These are phyloP conservation scores for Chamaedrilus cognettii DNA, from an alignment of 2,888 invertebrate genomes.

Conservation along the genomic window DNA sequence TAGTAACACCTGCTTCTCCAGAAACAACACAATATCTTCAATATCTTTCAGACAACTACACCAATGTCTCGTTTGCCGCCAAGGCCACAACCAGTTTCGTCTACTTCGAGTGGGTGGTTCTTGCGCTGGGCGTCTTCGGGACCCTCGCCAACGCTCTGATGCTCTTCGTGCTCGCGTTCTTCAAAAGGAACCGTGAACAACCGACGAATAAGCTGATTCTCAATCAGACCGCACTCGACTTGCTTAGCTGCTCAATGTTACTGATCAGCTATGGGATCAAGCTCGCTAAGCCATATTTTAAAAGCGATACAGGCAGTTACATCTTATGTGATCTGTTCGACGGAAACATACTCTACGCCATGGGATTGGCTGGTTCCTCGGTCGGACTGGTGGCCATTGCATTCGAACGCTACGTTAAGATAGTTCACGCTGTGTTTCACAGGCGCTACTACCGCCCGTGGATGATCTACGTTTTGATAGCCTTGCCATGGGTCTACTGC, in stretches of 20 bases:
- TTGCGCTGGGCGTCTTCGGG: not conserved
- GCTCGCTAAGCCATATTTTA: not conserved
- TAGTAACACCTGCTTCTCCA: no score
- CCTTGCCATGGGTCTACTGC: not conserved
- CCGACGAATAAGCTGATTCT: not conserved
- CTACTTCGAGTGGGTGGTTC: slow-evolving; percentile 1
- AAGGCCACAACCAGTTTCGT: no score
- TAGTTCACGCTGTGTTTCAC: not conserved
- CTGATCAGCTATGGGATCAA: not conserved
- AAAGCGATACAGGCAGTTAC: not conserved
- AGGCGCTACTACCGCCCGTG: not conserved
- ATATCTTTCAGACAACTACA: no score
- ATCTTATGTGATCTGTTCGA: not conserved
- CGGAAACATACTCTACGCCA: not conserved
- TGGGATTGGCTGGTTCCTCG: not conserved
- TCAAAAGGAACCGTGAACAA: slow-evolving; percentile 7
- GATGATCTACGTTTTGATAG: not conserved
- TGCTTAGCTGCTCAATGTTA: not conserved
- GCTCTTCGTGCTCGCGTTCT: not conserved
- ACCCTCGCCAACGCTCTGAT: slow-evolving; percentile 1
- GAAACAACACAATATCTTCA: no score
- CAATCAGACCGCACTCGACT: not conserved
- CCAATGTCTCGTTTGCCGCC: no score
- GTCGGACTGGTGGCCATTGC: not conserved
- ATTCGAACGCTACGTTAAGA: slow-evolving; percentile 3